Base-by-base conservation (phyloP, 1,140 invertebrate genomes). In the Tetramorium simillimum region DNA sequence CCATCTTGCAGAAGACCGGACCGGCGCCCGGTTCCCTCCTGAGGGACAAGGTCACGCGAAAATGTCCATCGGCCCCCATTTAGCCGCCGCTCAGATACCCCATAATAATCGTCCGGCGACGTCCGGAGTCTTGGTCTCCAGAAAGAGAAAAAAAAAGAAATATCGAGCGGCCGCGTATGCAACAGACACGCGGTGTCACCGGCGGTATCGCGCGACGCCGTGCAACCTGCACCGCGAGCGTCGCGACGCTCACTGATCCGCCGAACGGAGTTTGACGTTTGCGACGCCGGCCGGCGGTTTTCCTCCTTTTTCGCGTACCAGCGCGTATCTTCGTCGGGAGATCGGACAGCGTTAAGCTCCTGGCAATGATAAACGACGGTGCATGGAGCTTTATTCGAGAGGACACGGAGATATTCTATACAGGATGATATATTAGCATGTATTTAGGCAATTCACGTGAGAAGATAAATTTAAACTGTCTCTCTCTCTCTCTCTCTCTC, bases 1-100 rank as follows among this genome's bases (percentile, higher is more conserved):
- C 96, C 95, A 96, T 95, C 88, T 96, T 96, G 86, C 95, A 96
- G 87, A 93, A 96, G 43, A 96, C 95, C 58, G 95, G 95, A 60
- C 93, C 93, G 46, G 94, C 95, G 9, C 92, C 93, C 5, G 95
- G 95, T 91, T 95, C 95, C 69, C 93, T 95, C 51, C 93, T 93
- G 18, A 96, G 92, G 14, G 95, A 95, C 84, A 96, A 89, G 62
- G 95, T 96, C 75, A 95, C 94, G 62, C 95, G 95, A 92, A 96
- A 96, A 92, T 95, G 93, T 67, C 93, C 94, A 93, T 94, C 91
- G 92, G 91, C 91, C 89, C 93, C 93, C 95, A 95, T 95, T 89
- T 92, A 91, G 82, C 69, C 80, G 53, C 24, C 28, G 40, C 24
- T 73, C n/a, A 75, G 21, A 65, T 33, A 10, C 86, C 77, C 93